Evolutionary conservation across 2,888 invertebrate genomes (phyloP), one percentile per base, ranked within the genome.

Genomic region (Conops quadrifasciatus): DNA sequence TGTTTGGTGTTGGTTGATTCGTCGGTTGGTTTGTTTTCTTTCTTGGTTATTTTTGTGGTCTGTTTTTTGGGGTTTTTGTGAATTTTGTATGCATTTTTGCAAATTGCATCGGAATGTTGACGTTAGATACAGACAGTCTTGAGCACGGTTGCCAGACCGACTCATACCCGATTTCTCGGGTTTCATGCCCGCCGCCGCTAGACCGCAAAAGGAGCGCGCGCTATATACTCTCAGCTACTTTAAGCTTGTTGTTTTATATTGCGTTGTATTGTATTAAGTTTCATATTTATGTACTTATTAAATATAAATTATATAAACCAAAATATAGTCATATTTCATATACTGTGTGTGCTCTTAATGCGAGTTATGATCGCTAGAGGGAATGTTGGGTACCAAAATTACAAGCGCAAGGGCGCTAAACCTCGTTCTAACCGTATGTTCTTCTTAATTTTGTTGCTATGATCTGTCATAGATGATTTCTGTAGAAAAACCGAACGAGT

Each of bases 41-140:
- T 59, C 24, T 59, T 59, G 15, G 0, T 26, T 58, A 16, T 43
- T 62, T 19, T 16, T 26, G 9, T n/a, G 43, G 2, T 30, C 1
- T 62, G 11, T 30, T 30, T 30, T 13, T 43, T 43, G 26, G 19
- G 24, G 36, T 36, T 58, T 45, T 49, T 11, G 53, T 21, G 13
- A 11, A 5, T 21, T 26, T 67, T 26, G 67, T 24, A 51, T 62
- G 62, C 68, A 68, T 51, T 68, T 58, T 36, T 68, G 51, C 62
- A 58, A 68, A 68, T 36, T 68, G 62, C 68, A 68, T 68, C 62
- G 68, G 68, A 49, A 68, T 68, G 62, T 58, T 47, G 45, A 60
- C 67, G 21, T 67, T 68, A 60, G 66, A 66, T 36, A 66, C 24
- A 45, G 64, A 64, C 16, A 49, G 64, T 47, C 49, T 9, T 30